Conservation (phyloP, 2,888 invertebrate genomes). For the Nebria brevicollis region DNA sequence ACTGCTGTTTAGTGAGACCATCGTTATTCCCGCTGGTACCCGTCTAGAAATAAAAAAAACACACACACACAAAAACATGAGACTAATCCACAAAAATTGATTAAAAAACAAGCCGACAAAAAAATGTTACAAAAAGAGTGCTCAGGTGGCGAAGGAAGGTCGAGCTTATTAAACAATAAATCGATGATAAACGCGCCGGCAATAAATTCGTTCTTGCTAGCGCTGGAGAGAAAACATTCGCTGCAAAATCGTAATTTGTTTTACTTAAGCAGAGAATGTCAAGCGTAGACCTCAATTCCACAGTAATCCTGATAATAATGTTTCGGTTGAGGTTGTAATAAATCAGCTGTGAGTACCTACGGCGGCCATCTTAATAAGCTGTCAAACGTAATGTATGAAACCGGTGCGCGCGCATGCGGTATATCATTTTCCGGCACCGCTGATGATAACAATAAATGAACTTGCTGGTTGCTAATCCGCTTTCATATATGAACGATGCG, state of each 20-base stretch:
- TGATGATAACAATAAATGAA: constrained; percentile 34
- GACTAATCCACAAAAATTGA: not conserved
- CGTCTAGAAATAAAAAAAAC: constrained; percentile 58
- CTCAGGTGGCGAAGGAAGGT: constrained; percentile 46
- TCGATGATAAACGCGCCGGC: constrained; percentile 43
- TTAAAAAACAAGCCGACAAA: not conserved
- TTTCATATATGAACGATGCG: not conserved
- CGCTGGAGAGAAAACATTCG: constrained; percentile 35
- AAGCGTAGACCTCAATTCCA: constrained; percentile 50
- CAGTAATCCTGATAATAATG: constrained; percentile 52
- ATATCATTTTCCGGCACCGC: constrained; percentile 10
- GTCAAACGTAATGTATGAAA: constrained; percentile 44
- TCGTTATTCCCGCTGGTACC: constrained; percentile 69
- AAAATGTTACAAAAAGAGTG: not conserved
- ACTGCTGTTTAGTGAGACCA: constrained; percentile 76
- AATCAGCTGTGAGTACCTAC: constrained; percentile 47
- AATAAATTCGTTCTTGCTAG: constrained; percentile 34
- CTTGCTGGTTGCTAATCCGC: constrained; percentile 1
- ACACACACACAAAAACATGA: not conserved
- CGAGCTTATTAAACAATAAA: constrained; percentile 45
- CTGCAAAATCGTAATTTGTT: constrained; percentile 55
- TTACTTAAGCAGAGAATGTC: constrained; percentile 57
- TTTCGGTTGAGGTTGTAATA: constrained; percentile 50
- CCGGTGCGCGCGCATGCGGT: constrained; percentile 24
- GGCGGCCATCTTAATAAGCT: constrained; percentile 46